Conservation (phyloP, 2,113 vertebrate genomes). For the Poeciliopsis occidentalis region DNA sequence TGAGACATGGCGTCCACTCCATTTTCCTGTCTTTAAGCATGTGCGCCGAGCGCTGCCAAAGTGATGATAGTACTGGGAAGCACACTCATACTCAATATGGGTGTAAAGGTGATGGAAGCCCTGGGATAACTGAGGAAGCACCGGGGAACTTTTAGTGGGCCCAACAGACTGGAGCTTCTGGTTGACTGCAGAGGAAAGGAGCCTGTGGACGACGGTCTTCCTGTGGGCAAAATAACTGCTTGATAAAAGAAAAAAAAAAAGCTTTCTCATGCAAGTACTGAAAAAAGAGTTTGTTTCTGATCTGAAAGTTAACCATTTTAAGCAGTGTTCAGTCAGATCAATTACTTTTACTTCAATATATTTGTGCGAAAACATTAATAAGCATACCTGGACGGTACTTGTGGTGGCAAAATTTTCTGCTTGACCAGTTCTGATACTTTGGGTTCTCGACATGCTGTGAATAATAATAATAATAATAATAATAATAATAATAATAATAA, state of each 20-base stretch:
- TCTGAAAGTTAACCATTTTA: neutral
- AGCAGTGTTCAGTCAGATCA: no score
- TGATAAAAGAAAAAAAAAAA: neutral
- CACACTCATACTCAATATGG: conserved; percentile 92
- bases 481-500: neutral
- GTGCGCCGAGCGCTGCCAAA: conserved; percentile 92
- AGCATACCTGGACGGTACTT: no score
- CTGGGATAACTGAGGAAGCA: conserved; percentile 82
- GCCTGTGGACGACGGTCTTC: conserved; percentile 90
- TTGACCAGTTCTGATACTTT: no score
- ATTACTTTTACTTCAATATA: no score
- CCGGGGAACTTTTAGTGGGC: conserved; percentile 83
- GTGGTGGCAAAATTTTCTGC: no score
- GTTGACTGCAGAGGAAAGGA: conserved; percentile 85
- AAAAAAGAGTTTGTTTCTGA: neutral
- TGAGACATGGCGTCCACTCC: conserved; percentile 94
- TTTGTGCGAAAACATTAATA: neutral
- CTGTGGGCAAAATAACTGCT: conserved; percentile 67
- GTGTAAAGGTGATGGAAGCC: conserved; percentile 93
- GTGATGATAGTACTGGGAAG: conserved; percentile 91
- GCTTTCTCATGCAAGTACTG: neutral
- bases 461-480: no score
- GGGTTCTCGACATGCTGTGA: no score
- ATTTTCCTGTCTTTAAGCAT: conserved; percentile 95
- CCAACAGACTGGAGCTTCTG: conserved; percentile 70